phyloP scores from a whole-genome alignment of 2,888 invertebrate genomes.

The Nemapogon koenigi region DNA sequence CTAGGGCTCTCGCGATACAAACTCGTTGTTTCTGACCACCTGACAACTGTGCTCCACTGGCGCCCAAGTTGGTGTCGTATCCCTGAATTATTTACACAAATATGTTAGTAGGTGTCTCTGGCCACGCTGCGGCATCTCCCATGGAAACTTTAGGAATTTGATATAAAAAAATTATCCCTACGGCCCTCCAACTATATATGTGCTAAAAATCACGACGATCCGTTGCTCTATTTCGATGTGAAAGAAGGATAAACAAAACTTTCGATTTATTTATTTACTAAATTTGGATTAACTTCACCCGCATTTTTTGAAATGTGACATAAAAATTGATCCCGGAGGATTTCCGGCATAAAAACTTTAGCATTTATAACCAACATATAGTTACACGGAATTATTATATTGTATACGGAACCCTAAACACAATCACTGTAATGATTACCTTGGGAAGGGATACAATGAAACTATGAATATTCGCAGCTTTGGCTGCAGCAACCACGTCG shows the following conservation, averaged over 20 bases:
- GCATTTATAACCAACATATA: background rate
- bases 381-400: background rate
- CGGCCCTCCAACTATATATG: no score
- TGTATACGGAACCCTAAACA: background rate
- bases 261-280: no score
- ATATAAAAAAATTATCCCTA: background rate
- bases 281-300: no score
- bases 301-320: no score
- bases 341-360: background rate
- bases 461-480: constrained; percentile 80
- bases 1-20: constrained; percentile 75
- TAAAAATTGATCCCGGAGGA: background rate
- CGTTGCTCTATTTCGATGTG: no score
- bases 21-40: constrained; percentile 78
- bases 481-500: constrained; percentile 77
- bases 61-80: constrained; percentile 74
- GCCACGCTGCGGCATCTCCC: no score
- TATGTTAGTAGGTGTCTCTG: no score
- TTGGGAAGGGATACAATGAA: constrained; percentile 76
- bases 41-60: constrained; percentile 73
- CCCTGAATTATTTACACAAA: constrained; percentile 39
- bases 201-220: no score
- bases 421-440: constrained; percentile 28
- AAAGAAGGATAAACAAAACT: no score
- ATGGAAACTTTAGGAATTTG: no score